Base-by-base conservation (phyloP, 2,113 vertebrate genomes). In the Gymnobelideus leadbeateri region DNA sequence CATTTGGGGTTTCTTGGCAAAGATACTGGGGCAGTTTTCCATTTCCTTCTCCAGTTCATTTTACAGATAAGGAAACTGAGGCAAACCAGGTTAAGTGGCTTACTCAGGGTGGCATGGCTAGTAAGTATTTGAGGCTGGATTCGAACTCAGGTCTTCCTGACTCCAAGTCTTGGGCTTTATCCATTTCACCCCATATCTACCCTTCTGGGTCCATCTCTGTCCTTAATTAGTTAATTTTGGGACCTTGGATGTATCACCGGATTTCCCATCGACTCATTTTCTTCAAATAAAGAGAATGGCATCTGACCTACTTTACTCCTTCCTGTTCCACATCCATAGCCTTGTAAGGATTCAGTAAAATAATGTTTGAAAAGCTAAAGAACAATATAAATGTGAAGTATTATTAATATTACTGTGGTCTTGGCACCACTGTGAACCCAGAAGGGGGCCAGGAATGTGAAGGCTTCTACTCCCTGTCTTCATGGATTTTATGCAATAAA, bases 401-500 rank as follows among this genome's bases (percentile, higher is more conserved):
- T 84, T 84, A 23, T 23, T 84, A 43, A 84, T 84, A 43, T 84
- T 43, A 84, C n/a, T 84, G 68, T 84, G 68, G 68, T 84, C 68
- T 84, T 84, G 68, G n/a, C 68, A 43, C n/a, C 68, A 23, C 37
- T 4, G 19, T 84, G 19, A 6, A 43, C 68, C 68, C 68, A 84
- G 68, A 84, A 84, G 68, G 68, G 68, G 68, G 68, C n/a, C 68
- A 84, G 68, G 68, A 84, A 84, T 84, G 68, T 43, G n/a, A 84
- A 84, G n/a, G 37, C 68, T 84, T 84, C 68, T 84, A 84, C 68
- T 84, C 68, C 68, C 68, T 84, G 68, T 84, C 68, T 43, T 84
- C 68, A 84, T 84, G n/a, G 68, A 84, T 84, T 84, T 84, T 84
- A 43, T 84, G 68, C 68, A 84, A 84, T 84, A 84, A 84, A 84